These are phyloP conservation scores for Tachysurus vachellii DNA, from an alignment of 2,113 vertebrate species.

Conservation along the genomic window DNA sequence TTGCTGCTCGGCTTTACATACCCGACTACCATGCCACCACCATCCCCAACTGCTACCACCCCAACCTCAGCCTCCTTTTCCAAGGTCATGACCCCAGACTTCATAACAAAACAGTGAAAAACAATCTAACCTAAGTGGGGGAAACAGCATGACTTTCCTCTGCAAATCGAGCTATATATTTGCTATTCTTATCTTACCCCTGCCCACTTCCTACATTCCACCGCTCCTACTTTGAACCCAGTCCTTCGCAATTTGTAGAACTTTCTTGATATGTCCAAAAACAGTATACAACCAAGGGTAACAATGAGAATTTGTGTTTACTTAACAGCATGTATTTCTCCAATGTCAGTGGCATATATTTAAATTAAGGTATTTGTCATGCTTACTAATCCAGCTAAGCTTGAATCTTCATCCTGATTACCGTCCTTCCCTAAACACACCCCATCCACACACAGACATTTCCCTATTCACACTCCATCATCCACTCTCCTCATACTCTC, in stretches of 20 bases:
- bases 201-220: conserved; percentile 23
- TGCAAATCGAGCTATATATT: background rate
- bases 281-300: background rate
- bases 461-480: background rate
- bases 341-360: background rate
- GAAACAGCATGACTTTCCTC: background rate
- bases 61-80: background rate
- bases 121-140: background rate
- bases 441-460: background rate
- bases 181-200: background rate
- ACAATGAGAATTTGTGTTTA: background rate
- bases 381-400: conserved; percentile 12
- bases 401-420: conserved; percentile 21
- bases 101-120: background rate
- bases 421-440: background rate
- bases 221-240: conserved; percentile 8
- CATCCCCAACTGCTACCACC: too few species aligned
- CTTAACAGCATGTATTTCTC: background rate
- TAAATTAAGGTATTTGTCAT: background rate
- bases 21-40: background rate
- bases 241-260: conserved; percentile 1
- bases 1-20: background rate
- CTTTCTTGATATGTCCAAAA: background rate
- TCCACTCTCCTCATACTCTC: background rate
- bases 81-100: background rate